Evolutionary conservation across 2,888 invertebrate species (phyloP).

Genomic region (Rapana venosa): DNA sequence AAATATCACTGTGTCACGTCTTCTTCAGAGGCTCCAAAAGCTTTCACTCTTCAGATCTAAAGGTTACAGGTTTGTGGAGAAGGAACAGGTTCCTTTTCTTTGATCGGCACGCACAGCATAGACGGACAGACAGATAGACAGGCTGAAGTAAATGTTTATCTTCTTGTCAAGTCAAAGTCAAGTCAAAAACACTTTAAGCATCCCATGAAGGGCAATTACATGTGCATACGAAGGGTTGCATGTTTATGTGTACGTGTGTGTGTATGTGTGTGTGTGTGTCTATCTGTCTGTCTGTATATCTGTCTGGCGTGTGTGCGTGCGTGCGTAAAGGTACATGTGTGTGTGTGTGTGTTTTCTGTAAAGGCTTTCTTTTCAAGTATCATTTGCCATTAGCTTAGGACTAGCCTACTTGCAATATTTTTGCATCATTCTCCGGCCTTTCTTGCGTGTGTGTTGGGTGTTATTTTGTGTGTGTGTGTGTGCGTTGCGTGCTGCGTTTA

Average conservation of each 20-base stretch:
- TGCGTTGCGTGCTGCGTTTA: no score
- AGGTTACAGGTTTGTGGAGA: not conserved
- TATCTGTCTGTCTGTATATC: not conserved
- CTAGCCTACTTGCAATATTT: not conserved
- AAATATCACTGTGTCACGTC: no score
- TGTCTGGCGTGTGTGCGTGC: not conserved
- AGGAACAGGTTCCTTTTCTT: not conserved
- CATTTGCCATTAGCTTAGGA: not conserved
- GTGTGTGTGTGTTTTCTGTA: not conserved
- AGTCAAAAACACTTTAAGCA: no score
- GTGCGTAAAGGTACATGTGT: conserved; percentile 6
- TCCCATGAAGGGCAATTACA: no score
- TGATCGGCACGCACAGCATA: not conserved
- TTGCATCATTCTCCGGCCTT: no score
- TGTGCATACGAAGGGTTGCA: no score
- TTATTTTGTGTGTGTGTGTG: not conserved
- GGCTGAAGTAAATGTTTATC: no score
- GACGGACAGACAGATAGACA: no score
- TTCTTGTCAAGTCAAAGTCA: no score
- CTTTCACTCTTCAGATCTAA: not conserved
- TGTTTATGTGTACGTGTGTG: conserved; percentile 32
- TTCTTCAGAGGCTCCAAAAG: no score
- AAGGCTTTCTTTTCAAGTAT: not conserved
- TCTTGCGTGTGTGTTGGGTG: not conserved
- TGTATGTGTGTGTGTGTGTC: conserved; percentile 19